phyloP scores from a whole-genome alignment of 1,140 invertebrate genomes.

The Theocolax elegans region DNA sequence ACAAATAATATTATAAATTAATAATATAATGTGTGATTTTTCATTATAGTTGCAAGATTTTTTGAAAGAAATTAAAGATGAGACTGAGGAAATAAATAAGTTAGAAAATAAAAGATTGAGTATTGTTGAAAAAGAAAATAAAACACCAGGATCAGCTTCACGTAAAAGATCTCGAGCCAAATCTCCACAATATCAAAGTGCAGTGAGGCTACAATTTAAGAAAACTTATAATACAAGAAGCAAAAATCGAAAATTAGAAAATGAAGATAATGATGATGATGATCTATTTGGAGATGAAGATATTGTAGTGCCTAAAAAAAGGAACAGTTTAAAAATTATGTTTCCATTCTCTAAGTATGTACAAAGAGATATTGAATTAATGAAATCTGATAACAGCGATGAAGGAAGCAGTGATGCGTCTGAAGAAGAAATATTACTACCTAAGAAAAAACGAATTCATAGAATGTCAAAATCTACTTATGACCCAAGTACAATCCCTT shows the following conservation, averaged over 20 bases:
- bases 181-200: neutral
- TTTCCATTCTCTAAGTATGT: slow-evolving; percentile 54
- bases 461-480: slow-evolving; percentile 38
- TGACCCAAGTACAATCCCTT: slow-evolving; percentile 47
- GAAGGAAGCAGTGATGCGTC: slow-evolving; percentile 36
- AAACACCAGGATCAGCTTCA: slow-evolving; percentile 36
- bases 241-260: slow-evolving; percentile 13
- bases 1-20: neutral
- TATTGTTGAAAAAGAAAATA: slow-evolving; percentile 15
- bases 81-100: slow-evolving; percentile 39
- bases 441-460: slow-evolving; percentile 23
- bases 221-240: slow-evolving; percentile 53
- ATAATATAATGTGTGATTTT: neutral
- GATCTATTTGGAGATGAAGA: neutral
- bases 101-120: neutral
- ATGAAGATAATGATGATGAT: slow-evolving; percentile 19
- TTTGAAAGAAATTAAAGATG: slow-evolving; percentile 48
- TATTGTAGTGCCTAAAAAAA: slow-evolving; percentile 36
- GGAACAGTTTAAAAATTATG: slow-evolving; percentile 45
- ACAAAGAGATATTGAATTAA: slow-evolving; percentile 50
- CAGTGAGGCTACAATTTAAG: slow-evolving; percentile 5
- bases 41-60: slow-evolving; percentile 49
- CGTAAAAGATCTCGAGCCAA: neutral
- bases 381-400: slow-evolving; percentile 48
- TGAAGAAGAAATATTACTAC: slow-evolving; percentile 1